phyloP scores from a whole-genome alignment of 2,797 vertebrate species.

The Hydrolagus colliei region DNA sequence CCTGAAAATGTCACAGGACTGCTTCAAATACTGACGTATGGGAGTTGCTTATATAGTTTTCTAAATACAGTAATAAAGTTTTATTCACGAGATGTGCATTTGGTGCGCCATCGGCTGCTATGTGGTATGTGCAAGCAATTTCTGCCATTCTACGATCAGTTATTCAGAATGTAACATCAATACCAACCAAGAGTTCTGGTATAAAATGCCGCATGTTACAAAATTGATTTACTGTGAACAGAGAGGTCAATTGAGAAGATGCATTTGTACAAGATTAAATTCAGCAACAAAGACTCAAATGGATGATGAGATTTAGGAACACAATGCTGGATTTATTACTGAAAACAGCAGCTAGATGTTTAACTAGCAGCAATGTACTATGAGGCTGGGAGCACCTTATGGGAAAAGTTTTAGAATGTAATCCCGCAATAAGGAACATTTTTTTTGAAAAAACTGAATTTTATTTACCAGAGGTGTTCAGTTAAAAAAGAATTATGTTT shows the following conservation, averaged over 20 bases:
- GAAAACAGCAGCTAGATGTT: too few relatives aligned
- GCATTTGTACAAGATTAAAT: neutral
- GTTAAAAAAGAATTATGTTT: too few relatives aligned
- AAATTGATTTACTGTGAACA: neutral
- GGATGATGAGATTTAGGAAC: neutral
- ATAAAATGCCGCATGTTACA: neutral
- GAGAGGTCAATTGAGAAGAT: neutral
- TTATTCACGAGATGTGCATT: neutral
- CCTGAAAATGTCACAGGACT: neutral
- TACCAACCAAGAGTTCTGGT: neutral
- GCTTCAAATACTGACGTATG: neutral
- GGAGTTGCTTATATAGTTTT: neutral
- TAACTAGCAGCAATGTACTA: neutral
- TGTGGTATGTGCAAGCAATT: neutral
- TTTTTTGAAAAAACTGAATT: too few relatives aligned
- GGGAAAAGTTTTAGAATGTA: too few relatives aligned
- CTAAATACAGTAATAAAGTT: neutral
- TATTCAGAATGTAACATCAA: neutral
- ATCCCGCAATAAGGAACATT: too few relatives aligned
- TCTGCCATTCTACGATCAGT: neutral
- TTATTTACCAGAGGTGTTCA: too few relatives aligned
- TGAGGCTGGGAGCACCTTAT: neutral
- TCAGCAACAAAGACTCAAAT: neutral
- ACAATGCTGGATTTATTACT: neutral
- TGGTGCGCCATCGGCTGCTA: neutral